Percentiles rank a stretch among this genome's conserved stretches.
phyloP scores from a whole-genome alignment of 2,888 invertebrate genomes.

The Lithophane leautieri region DNA sequence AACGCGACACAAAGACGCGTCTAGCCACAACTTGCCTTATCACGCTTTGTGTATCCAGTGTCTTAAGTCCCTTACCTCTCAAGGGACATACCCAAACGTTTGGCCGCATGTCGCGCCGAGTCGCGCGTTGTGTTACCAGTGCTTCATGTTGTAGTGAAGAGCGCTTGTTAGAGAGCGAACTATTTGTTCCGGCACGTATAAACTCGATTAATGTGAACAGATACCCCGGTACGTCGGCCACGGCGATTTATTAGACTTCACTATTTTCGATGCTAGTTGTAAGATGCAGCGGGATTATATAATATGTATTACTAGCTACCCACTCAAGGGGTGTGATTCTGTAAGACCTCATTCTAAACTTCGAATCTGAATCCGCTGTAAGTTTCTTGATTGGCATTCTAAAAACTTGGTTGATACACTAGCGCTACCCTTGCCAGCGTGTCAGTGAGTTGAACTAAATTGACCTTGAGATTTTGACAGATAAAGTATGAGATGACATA shows the following conservation, averaged over 20 bases:
- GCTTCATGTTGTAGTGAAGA: slow-evolving; percentile 52
- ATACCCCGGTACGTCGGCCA: slow-evolving; percentile 74
- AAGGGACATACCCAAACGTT: background rate
- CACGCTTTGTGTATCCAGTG: slow-evolving; percentile 3
- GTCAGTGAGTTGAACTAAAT: too few species aligned
- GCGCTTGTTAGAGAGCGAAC: slow-evolving; percentile 71
- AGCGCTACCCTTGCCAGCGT: too few species aligned
- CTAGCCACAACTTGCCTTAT: background rate
- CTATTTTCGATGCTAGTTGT: slow-evolving; percentile 58
- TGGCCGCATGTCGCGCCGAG: slow-evolving; percentile 19
- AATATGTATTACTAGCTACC: too few species aligned
- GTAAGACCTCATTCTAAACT: too few species aligned
- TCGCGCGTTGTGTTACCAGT: slow-evolving; percentile 41
- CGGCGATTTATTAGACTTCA: slow-evolving; percentile 67
- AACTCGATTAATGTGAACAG: slow-evolving; percentile 74
- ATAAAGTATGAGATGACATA: too few species aligned
- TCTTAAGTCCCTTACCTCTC: background rate
- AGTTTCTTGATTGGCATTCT: too few species aligned
- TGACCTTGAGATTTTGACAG: too few species aligned
- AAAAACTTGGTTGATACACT: too few species aligned
- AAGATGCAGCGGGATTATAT: slow-evolving; percentile 32
- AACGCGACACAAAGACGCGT: background rate
- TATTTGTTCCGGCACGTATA: slow-evolving; percentile 77
- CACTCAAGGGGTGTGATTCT: too few species aligned
- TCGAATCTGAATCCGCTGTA: too few species aligned